These are phyloP conservation scores for Eustalomyia histrio DNA, from an alignment of 2,888 invertebrate genomes.

Conservation along the genomic window DNA sequence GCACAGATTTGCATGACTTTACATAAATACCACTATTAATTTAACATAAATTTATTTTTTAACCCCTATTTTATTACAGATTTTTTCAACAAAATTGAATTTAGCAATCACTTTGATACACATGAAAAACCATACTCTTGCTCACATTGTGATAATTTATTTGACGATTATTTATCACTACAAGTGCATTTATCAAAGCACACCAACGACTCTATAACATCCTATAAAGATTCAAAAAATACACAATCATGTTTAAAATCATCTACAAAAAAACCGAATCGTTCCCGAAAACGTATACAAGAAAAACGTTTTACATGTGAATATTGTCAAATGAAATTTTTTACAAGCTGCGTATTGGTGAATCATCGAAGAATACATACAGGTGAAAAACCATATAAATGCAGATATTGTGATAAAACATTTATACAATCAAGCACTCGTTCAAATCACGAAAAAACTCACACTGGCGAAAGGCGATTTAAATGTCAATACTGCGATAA, in stretches of 20 bases:
- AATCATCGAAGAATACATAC: background rate
- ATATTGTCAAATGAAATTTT: background rate
- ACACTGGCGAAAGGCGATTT: background rate
- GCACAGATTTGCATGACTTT: too few species aligned
- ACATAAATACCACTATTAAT: too few species aligned
- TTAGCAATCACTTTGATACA: background rate
- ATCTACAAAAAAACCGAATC: background rate
- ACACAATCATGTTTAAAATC: background rate
- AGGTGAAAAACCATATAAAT: background rate
- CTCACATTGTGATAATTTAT: background rate
- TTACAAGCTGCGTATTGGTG: background rate
- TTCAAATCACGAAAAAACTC: background rate
- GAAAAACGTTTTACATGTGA: background rate
- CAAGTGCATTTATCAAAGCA: background rate
- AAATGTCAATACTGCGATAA: constrained; percentile 4
- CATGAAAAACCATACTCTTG: background rate
- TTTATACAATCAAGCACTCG: background rate
- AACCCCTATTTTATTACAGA: background rate
- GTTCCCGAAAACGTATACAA: background rate
- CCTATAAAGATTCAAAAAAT: background rate
- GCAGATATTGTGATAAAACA: background rate
- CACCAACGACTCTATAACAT: background rate
- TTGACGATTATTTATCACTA: background rate
- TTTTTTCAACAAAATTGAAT: background rate
- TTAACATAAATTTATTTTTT: too few species aligned